A percentile compares a stretch with the other conserved stretches of the same genome.
Evolutionary conservation across 30 jellyfish, hydroid and myxozoan species (phyloP).

Genomic region (Phacellophora camtschatica): DNA sequence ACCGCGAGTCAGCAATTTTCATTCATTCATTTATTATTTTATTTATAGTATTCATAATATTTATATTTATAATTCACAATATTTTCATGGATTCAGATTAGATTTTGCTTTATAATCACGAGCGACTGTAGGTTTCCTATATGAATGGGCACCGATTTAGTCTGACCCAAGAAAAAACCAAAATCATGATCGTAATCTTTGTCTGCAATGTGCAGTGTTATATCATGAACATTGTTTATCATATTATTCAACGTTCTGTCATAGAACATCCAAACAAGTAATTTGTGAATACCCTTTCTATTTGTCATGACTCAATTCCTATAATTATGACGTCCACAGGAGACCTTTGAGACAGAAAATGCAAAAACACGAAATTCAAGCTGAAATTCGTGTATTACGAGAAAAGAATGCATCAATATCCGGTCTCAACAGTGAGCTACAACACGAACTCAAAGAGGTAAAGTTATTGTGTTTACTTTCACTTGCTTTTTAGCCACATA

Average conservation of each 20-base stretch:
- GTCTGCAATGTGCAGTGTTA: neutral
- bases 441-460: constrained; percentile 86
- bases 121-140: neutral
- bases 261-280: neutral
- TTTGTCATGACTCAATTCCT: too few relatives aligned
- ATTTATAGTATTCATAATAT: too few relatives aligned
- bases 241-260: neutral
- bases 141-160: neutral
- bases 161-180: neutral
- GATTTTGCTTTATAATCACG: neutral
- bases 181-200: neutral
- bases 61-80: too few relatives aligned
- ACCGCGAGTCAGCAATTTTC: too few relatives aligned
- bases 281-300: too few relatives aligned
- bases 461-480: too few relatives aligned
- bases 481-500: neutral
- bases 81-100: neutral
- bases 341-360: constrained; percentile 83
- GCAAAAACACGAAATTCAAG: constrained; percentile 84
- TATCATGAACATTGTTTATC: neutral
- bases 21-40: too few relatives aligned
- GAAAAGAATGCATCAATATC: constrained; percentile 72
- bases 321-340: too few relatives aligned
- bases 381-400: constrained; percentile 64
- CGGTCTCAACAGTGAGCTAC: constrained; percentile 66